phyloP scores from a whole-genome alignment of 2,888 invertebrate genomes.

The Criorhina ranunculi region DNA sequence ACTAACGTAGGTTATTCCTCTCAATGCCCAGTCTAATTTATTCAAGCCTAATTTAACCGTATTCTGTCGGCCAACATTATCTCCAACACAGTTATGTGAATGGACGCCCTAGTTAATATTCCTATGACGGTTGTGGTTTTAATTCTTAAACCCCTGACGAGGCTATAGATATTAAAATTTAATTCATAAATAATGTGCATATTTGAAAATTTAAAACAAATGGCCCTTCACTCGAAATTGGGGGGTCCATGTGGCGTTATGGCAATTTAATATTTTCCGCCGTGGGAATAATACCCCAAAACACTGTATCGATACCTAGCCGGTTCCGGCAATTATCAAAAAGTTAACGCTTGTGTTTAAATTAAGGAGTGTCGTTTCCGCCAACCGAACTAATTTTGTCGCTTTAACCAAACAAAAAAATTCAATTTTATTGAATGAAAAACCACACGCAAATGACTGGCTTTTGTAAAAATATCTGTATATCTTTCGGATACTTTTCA shows the following conservation, averaged over 20 bases:
- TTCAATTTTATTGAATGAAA: conserved; percentile 4
- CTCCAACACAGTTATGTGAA: background rate
- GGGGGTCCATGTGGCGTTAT: background rate
- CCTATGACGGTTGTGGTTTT: background rate
- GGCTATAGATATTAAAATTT: conserved; percentile 10
- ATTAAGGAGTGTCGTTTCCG: conserved; percentile 24
- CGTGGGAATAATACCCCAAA: background rate
- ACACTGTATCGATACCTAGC: background rate
- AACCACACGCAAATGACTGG: background rate
- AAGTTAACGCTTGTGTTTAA: conserved; percentile 8
- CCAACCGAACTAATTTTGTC: background rate
- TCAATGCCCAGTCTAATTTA: background rate
- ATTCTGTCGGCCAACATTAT: background rate
- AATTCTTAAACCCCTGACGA: background rate
- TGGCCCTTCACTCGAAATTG: background rate
- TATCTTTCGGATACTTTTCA: conserved; percentile 4
- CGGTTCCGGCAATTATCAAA: conserved; percentile 29
- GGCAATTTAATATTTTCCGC: background rate
- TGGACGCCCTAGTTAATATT: conserved; percentile 13
- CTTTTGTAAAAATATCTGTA: background rate
- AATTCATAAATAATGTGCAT: background rate
- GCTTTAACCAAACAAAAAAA: background rate
- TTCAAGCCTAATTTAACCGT: background rate
- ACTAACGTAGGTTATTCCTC: background rate
- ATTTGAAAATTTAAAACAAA: background rate